Evolutionary conservation across 2,888 invertebrate genomes (phyloP), one percentile per base, ranked within the genome.

Genomic region (Cosmia trapezina): DNA sequence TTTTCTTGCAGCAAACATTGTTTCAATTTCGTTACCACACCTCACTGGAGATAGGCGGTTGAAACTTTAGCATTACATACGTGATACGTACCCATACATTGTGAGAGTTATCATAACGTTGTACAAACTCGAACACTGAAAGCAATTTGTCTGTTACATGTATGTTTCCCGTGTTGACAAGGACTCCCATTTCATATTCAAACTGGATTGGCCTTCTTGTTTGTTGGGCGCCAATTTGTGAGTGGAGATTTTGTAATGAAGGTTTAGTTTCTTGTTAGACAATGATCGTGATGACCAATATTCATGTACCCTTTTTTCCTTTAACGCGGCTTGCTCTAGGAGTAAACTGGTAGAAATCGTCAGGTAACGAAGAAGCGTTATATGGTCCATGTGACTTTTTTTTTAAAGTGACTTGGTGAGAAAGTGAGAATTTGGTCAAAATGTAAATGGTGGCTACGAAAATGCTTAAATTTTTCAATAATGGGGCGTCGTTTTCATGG

Each of bases 121-220:
- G 76, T 83, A 83, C 84, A 86, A 89, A 88, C 86, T 83, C 72
- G 73, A 78, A 87, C 79, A 81, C 84, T 81, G 85, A 85, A 89
- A 90, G 89, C 90, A 92, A 92, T 92, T 91, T 91, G 89, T 89
- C 87, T 87, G 88, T 87, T 85, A 89, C 88, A 87, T 83, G 83
- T 87, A 89, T 91, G 86, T 88, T 88, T 86, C 87, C 80, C 74
- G 69, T 87, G 90, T 90, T 91, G 90, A 90, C 92, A 89, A 82
- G 86, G 84, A 87, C 86, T 88, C 71, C 83, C 86, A 89, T 91
- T 91, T 87, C 90, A 88, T 89, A 90, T 91, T 89, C 89, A 88
- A 88, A 85, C 83, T 74, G 81, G 73, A 81, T 77, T 81, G 78
- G 80, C 76, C 78, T 83, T 70, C 73, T 70, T 78, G 77, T 84